Evolutionary conservation across 2,888 invertebrate species (phyloP), one percentile per base, ranked within the genome.

Genomic region (Chymomyza fuscimana): DNA sequence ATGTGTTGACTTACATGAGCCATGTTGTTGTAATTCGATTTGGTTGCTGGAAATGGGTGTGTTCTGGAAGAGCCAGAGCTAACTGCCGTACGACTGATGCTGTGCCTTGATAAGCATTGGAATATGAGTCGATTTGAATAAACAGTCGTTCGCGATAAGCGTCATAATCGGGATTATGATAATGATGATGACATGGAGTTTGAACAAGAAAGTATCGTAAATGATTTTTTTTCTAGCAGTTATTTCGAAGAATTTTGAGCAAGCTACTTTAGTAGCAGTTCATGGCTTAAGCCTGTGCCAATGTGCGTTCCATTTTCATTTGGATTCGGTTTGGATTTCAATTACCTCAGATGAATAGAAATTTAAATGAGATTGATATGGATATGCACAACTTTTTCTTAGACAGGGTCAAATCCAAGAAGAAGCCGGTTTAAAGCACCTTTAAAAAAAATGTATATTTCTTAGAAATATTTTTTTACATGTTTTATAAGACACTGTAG

Each of bases 1-100:
- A 83, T 79, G 88, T 83, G 88, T 86, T 82, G 77, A 87, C 82
- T 83, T 83, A 82, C 86, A 87, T 83, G 86, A 65, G 64, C 73
- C 68, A 72, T 77, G 78, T 83, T 80, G 78, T 68, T 73, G 78
- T 77, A 78, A 78, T 74, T 73, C 70, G 75, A 76, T 79, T 81
- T 74, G 72, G 40, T 61, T 7, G 61, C 40, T 40, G 1, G 10
- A 19, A 46, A 72, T 70, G 79, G 72, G 70, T 40, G 74, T 75
- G 73, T 63, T 63, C 19, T 16, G n/a, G 19, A 46, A 19, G 50
- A 65, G 73, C 54, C 72, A 25, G 16, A 51, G 60, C 40, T 73
- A 63, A 32, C 40, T 36, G 54, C 1, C 19, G 2, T 19, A 69
- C 56, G 63, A 36, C 76, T 67, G 74, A 76, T 74, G 59, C 46